Evolutionary conservation across 1,140 invertebrate species (phyloP).

Genomic region (Drosophila nasuta): DNA sequence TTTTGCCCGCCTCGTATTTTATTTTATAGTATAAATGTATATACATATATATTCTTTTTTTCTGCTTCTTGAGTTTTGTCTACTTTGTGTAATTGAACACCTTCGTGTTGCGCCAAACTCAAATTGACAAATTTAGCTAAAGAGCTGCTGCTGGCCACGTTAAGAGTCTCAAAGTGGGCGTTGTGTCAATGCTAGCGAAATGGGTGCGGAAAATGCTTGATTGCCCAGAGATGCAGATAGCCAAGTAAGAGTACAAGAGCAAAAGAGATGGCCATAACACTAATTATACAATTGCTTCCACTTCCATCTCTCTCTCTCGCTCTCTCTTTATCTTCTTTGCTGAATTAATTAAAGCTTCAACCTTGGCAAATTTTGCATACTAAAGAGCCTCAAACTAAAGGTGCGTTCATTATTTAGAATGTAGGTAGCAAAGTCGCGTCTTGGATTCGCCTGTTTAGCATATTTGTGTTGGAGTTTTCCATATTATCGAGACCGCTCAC

Average conservation of each 20-base stretch:
- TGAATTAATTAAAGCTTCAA: conserved; percentile 53
- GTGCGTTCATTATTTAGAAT: conserved; percentile 36
- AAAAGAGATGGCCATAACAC: conserved; percentile 24
- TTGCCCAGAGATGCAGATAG: neutral
- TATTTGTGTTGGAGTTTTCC: conserved; percentile 43
- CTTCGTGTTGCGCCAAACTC: conserved; percentile 50
- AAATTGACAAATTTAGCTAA: conserved; percentile 48
- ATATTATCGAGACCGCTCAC: conserved; percentile 12
- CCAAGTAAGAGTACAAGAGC: neutral
- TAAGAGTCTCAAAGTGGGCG: conserved; percentile 26
- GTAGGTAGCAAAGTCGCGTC: conserved; percentile 20
- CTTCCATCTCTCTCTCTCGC: too few relatives aligned
- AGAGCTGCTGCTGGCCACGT: conserved; percentile 13
- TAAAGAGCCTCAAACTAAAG: conserved; percentile 37
- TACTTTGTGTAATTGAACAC: conserved; percentile 55
- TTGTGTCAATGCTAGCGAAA: conserved; percentile 9
- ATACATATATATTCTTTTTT: neutral
- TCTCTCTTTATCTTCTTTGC: neutral
- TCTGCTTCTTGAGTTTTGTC: conserved; percentile 2
- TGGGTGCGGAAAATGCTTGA: conserved; percentile 34
- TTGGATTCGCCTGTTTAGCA: conserved; percentile 32
- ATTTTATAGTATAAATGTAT: too few relatives aligned
- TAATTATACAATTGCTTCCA: conserved; percentile 58
- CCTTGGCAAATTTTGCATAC: conserved; percentile 55
- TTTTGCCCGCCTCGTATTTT: conserved; percentile 27